Percentiles rank a stretch among this genome's conserved stretches.
Conservation (phyloP, 2,113 vertebrate genomes). For the Dipodomys stephensi region DNA sequence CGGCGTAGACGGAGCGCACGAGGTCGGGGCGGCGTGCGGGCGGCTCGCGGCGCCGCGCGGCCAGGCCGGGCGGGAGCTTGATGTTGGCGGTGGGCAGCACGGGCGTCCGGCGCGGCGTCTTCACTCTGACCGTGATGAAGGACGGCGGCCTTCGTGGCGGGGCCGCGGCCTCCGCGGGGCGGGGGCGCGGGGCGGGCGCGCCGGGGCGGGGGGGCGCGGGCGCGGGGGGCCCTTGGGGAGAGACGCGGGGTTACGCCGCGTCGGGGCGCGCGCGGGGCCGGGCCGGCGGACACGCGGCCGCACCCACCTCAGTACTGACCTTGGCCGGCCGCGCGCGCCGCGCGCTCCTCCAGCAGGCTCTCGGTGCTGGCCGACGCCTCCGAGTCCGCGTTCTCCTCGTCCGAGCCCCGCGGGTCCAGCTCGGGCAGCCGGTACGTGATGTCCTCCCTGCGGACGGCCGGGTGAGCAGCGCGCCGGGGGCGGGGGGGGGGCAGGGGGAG, state of each 20-base stretch:
- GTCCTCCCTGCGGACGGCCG: constrained; percentile 90
- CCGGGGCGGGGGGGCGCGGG: constrained; percentile 67
- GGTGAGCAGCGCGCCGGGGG: background rate
- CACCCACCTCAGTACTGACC: constrained; percentile 93
- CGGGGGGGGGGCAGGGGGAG: background rate
- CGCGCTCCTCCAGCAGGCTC: constrained; percentile 96
- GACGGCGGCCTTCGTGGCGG: constrained; percentile 81
- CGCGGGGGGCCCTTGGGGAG: constrained; percentile 83
- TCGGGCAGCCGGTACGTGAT: constrained; percentile 96
- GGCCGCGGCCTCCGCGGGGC: constrained; percentile 64
- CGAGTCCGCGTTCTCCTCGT: constrained; percentile 96
- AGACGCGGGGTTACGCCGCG: constrained; percentile 71
- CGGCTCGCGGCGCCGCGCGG: constrained; percentile 85
- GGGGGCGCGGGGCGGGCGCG: constrained; percentile 70
- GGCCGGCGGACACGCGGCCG: constrained; percentile 72
- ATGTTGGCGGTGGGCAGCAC: constrained; percentile 92
- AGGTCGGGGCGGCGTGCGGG: constrained; percentile 91
- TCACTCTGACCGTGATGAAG: constrained; percentile 84
- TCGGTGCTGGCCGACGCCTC: constrained; percentile 96
- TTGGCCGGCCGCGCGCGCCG: constrained; percentile 88
- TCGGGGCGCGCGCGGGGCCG: background rate
- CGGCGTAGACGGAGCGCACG: constrained; percentile 92
- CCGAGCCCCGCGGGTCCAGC: constrained; percentile 95
- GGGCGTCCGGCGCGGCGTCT: constrained; percentile 88
- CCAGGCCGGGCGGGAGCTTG: constrained; percentile 89